Percentiles rank a stretch among this genome's conserved stretches.
Evolutionary conservation across 2,113 vertebrate species (phyloP).

Genomic region (Rhinolophus ferrumequinum): DNA sequence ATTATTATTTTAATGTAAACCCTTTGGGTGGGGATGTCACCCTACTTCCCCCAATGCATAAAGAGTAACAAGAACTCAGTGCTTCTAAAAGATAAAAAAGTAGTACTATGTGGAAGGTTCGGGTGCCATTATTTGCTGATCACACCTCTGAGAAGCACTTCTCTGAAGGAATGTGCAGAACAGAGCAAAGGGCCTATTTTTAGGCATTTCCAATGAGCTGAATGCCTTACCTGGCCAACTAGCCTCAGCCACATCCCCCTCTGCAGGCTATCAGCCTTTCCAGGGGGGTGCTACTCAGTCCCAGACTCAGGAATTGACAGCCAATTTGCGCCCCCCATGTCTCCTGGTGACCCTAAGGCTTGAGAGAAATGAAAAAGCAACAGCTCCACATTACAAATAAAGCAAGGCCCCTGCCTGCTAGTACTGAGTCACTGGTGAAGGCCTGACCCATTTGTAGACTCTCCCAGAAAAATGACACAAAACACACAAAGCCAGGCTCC

Average conservation of each 20-base stretch:
- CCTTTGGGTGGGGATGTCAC: background rate
- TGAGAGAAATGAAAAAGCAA: background rate
- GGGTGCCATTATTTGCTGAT: background rate
- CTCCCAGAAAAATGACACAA: constrained; percentile 10
- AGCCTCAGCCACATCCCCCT: background rate
- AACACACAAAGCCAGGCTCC: background rate
- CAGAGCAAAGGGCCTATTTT: background rate
- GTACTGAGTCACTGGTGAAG: background rate
- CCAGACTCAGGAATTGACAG: background rate
- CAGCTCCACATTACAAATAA: background rate
- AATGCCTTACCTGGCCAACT: background rate
- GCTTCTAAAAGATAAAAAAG: background rate
- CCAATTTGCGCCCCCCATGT: background rate
- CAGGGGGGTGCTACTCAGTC: background rate
- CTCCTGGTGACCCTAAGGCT: background rate
- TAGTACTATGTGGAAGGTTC: background rate
- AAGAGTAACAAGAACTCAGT: background rate
- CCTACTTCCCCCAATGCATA: background rate
- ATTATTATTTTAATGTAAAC: background rate
- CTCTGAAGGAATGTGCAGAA: background rate
- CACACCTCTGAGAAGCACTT: background rate
- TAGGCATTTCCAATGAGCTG: background rate
- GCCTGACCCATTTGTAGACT: background rate
- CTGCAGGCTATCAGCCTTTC: background rate
- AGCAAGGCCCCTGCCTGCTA: background rate